These are phyloP conservation scores for Dicyrtoma fusca DNA, from an alignment of 2,888 invertebrate genomes.

Conservation along the genomic window DNA sequence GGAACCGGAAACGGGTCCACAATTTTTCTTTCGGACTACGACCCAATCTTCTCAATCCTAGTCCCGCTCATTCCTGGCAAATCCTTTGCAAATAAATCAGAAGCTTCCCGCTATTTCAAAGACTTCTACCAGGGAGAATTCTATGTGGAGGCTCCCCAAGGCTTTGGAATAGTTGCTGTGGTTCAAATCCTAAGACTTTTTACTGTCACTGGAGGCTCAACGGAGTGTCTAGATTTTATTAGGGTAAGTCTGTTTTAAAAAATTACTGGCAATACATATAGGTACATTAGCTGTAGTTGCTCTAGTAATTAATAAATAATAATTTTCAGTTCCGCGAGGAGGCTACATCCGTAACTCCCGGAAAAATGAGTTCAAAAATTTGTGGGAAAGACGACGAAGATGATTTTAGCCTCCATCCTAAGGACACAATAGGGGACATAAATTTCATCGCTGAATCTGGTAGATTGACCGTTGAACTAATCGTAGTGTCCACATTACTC, in stretches of 20 bases:
- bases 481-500: no score
- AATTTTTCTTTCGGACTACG: slow-evolving; percentile 10
- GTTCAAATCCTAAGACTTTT: slow-evolving; percentile 15
- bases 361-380: slow-evolving; percentile 29
- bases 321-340: no score
- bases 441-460: neutral
- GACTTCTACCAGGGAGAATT: slow-evolving; percentile 19
- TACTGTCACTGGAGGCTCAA: neutral
- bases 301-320: no score
- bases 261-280: no score
- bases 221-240: slow-evolving; percentile 16
- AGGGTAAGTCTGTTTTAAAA: neutral
- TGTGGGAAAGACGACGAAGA: slow-evolving; percentile 14
- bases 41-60: slow-evolving; percentile 20
- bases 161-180: slow-evolving; percentile 8
- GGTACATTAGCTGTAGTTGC: no score
- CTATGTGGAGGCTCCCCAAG: slow-evolving; percentile 13
- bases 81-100: slow-evolving; percentile 14
- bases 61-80: slow-evolving; percentile 11
- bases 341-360: neutral
- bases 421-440: neutral
- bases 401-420: neutral
- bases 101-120: neutral
- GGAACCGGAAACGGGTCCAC: no score
- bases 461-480: no score